phyloP scores from a whole-genome alignment of 2,797 vertebrate species.

The Eulemur mongoz region DNA sequence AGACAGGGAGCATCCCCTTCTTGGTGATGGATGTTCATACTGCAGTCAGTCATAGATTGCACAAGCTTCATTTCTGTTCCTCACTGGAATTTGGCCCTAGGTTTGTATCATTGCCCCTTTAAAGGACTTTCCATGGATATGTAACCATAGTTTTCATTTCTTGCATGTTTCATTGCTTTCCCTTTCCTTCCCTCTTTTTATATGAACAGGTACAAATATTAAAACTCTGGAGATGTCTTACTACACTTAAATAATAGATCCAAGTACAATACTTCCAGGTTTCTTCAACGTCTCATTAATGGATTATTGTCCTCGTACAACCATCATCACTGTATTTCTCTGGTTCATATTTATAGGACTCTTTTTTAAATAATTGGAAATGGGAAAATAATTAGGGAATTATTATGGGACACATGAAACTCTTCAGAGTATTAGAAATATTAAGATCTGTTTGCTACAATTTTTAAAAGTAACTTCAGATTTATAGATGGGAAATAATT shows the following conservation, averaged over 20 bases:
- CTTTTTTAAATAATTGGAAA: not conserved
- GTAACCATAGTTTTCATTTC: not conserved
- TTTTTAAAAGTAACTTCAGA: constrained; percentile 16
- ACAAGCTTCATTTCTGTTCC: not conserved
- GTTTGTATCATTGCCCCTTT: not conserved
- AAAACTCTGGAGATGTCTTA: not conserved
- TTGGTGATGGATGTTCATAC: not conserved
- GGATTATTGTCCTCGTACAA: not conserved
- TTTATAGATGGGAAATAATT: not conserved
- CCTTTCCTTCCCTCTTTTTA: not conserved
- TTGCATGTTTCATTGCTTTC: not conserved
- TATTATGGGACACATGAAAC: not conserved
- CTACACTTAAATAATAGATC: not conserved
- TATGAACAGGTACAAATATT: not conserved
- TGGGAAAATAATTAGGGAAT: not conserved
- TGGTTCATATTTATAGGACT: not conserved
- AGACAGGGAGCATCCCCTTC: not conserved
- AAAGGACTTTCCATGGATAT: not conserved
- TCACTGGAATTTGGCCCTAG: not conserved
- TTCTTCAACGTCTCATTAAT: not conserved
- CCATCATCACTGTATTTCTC: not conserved
- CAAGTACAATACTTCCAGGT: not conserved
- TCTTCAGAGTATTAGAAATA: not conserved
- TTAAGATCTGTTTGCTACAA: not conserved
- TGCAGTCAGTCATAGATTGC: not conserved